Conservation (phyloP, 2,797 vertebrate species). For the Enteromius argenteus region DNA sequence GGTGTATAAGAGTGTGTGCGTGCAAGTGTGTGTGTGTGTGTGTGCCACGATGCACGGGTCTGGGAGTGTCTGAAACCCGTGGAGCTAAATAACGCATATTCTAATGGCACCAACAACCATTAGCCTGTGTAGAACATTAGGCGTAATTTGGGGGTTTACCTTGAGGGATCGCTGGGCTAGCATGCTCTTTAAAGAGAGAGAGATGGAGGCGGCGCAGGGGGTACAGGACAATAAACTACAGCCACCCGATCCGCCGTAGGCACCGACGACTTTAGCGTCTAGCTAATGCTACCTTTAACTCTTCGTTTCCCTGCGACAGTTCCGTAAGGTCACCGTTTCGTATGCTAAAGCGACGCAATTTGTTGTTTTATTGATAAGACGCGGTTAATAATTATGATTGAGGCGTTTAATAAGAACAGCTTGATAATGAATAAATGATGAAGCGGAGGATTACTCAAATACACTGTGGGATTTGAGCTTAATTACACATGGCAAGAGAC, state of each 20-base stretch:
- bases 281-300: slow-evolving; percentile 27
- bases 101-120: slow-evolving; percentile 82
- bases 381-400: slow-evolving; percentile 27
- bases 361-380: slow-evolving; percentile 37
- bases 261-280: slow-evolving; percentile 29
- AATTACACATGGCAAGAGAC: slow-evolving; percentile 56
- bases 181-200: slow-evolving; percentile 77
- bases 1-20: slow-evolving; percentile 55
- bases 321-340: background rate
- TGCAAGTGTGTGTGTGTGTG: slow-evolving; percentile 38
- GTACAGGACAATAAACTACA: slow-evolving; percentile 71
- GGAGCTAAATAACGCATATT: slow-evolving; percentile 81
- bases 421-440: slow-evolving; percentile 53
- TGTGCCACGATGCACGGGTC: slow-evolving; percentile 57
- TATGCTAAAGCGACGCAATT: background rate
- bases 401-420: slow-evolving; percentile 51
- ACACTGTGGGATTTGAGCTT: slow-evolving; percentile 32
- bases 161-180: slow-evolving; percentile 79
- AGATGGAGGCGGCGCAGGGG: slow-evolving; percentile 77
- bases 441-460: slow-evolving; percentile 36
- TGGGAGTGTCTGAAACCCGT: slow-evolving; percentile 64
- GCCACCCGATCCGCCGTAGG: slow-evolving; percentile 49
- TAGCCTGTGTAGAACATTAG: slow-evolving; percentile 87
- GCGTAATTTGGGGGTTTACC: slow-evolving; percentile 88
- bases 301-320: background rate